Conservation (phyloP, 2,797 vertebrate genomes). For the Argyrosomus regius region DNA sequence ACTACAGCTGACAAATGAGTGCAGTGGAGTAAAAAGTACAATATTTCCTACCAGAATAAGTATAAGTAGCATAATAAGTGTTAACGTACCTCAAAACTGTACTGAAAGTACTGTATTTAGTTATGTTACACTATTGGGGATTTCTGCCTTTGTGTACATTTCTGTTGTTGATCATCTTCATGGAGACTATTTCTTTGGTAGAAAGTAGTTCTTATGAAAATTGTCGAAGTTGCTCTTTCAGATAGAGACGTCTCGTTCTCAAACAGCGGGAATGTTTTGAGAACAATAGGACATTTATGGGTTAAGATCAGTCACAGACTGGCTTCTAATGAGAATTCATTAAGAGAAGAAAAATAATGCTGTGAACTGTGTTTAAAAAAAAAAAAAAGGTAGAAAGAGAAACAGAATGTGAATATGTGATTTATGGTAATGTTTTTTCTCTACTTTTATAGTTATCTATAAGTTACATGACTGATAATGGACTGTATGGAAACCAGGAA, state of each 20-base stretch:
- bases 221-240: neutral
- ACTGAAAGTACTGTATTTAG: neutral
- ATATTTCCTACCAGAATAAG: neutral
- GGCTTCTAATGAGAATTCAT: neutral
- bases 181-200: no score
- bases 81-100: neutral
- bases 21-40: neutral
- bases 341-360: neutral
- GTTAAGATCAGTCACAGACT: neutral
- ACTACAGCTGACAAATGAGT: neutral
- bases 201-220: no score
- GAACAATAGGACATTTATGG: no score
- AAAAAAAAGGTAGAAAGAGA: no score
- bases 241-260: neutral
- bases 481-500: no score
- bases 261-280: no score
- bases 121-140: neutral
- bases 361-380: neutral
- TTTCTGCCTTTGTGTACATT: neutral
- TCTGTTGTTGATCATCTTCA: no score
- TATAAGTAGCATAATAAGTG: neutral
- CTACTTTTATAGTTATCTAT: neutral
- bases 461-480: no score
- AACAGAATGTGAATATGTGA: neutral
- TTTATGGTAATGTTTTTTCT: neutral